Evolutionary conservation across 2,797 vertebrate species (phyloP).

Genomic region (Mycteria americana): DNA sequence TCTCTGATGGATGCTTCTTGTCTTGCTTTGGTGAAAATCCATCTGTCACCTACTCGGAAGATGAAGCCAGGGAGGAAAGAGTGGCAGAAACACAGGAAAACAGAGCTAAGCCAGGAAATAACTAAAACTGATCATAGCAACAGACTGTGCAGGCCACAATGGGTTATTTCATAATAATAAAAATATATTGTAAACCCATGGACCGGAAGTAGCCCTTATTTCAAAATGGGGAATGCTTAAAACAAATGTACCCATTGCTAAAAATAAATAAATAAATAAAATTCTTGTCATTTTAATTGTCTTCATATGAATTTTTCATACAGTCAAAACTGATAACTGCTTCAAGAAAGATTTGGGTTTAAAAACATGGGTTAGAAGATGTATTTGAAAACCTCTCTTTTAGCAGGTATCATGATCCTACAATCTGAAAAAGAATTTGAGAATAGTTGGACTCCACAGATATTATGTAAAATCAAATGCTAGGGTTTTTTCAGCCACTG

Average conservation of each 20-base stretch:
- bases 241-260: background rate
- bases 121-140: background rate
- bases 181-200: background rate
- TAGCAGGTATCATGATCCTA: background rate
- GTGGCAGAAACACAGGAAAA: background rate
- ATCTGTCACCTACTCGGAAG: background rate
- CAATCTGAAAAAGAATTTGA: background rate
- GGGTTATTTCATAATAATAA: background rate
- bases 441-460: background rate
- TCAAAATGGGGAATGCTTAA: background rate
- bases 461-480: background rate
- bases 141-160: background rate
- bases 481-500: background rate
- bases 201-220: background rate
- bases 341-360: background rate
- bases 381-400: background rate
- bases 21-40: conserved; percentile 45
- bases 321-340: background rate
- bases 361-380: background rate
- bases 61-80: background rate
- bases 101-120: background rate
- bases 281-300: background rate
- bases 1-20: conserved; percentile 24
- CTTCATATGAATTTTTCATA: background rate
- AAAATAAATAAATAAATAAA: background rate